Evolutionary conservation across 2,797 vertebrate species (phyloP).

Genomic region (Phrynocephalus vlangalii): DNA sequence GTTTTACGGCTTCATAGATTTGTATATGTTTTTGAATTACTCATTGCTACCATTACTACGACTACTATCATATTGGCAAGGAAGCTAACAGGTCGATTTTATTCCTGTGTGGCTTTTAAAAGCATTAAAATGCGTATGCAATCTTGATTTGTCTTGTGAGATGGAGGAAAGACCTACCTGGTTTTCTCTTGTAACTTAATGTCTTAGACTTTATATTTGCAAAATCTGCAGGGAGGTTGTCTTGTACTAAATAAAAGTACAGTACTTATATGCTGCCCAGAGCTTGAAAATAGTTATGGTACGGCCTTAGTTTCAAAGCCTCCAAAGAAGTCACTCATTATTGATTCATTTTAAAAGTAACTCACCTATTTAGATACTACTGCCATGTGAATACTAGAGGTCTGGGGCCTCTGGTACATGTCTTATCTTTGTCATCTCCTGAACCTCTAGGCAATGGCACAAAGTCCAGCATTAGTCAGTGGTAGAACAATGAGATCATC

Average conservation of each 20-base stretch:
- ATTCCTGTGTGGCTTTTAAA: neutral
- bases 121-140: constrained; percentile 6
- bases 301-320: neutral
- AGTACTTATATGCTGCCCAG: neutral
- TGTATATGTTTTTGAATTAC: constrained; percentile 12
- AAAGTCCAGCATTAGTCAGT: neutral
- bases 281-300: neutral
- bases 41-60: constrained; percentile 4
- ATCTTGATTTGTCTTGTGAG: constrained; percentile 9
- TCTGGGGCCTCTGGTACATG: neutral
- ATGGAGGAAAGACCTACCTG: neutral
- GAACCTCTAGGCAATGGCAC: neutral
- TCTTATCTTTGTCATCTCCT: neutral
- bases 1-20: neutral
- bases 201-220: neutral
- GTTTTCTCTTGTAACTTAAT: neutral
- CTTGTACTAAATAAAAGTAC: neutral
- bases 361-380: neutral
- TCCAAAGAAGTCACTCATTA: no score
- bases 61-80: constrained; percentile 18
- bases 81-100: constrained; percentile 15
- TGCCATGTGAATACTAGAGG: neutral
- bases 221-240: constrained; percentile 1
- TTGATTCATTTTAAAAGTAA: no score
- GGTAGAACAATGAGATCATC: neutral